Evolutionary conservation across 2,797 vertebrate genomes (phyloP).

Genomic region (Typhlichthys subterraneus): DNA sequence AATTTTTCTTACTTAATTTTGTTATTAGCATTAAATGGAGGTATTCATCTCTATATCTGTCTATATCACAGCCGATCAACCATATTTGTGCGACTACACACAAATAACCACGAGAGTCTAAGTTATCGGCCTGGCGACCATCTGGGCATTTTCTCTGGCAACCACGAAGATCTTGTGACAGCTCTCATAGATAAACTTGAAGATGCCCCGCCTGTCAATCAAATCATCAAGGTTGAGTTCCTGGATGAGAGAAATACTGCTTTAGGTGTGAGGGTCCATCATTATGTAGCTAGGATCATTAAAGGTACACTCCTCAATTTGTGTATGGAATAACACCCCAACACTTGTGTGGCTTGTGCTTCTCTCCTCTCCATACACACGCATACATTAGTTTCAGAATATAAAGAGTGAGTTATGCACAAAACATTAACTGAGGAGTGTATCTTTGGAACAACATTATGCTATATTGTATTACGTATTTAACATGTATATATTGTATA

Average conservation of each 20-base stretch:
- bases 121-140: constrained; percentile 94
- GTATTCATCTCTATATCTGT: constrained; percentile 25
- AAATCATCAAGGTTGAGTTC: constrained; percentile 93
- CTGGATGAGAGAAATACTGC: constrained; percentile 94
- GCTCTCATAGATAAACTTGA: constrained; percentile 91
- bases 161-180: constrained; percentile 91
- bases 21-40: neutral
- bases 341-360: no score
- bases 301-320: no score
- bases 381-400: no score
- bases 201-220: constrained; percentile 91
- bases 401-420: no score
- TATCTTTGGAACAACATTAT: no score
- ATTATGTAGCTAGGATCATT: no score
- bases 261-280: constrained; percentile 80
- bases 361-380: no score
- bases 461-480: neutral
- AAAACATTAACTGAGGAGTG: no score
- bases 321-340: no score
- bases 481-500: no score
- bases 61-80: constrained; percentile 85
- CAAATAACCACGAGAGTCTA: constrained; percentile 86
- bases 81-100: constrained; percentile 92
- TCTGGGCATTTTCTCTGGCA: constrained; percentile 92
- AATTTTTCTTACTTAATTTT: neutral